Evolutionary conservation across 37 sponge, comb jelly and placozoan species (phyloP), one percentile per base, ranked within the genome.

Genomic region (Haliclona indistincta): DNA sequence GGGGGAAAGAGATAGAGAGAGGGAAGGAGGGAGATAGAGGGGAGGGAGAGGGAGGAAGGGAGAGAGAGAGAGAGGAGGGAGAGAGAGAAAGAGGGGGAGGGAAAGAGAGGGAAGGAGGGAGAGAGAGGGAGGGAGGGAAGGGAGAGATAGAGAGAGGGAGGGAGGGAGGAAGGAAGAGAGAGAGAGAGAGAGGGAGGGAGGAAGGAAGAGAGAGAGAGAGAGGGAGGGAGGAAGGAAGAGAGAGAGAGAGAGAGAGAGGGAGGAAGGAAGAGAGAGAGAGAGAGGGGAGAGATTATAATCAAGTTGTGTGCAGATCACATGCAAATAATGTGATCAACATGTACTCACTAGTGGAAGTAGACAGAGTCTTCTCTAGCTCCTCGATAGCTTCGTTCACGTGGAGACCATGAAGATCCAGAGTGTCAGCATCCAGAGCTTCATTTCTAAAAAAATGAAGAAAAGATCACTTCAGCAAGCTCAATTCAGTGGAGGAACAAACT

Each of bases 371-470:
- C 33, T 86, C 70, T 64, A 94, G 63, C 1, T 70, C 88, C 23
- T 72, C 64, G 8, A 94, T 37, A 3, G 94, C 94, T 53, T 94
- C 94, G 29, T 60, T 49, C 19, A 94, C 94, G 47, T 86, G 79
- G 37, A 94, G 77, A 0, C 91, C 86, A 65, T 94, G 94, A 29
- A 94, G 73, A 36, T 94, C 94, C 33, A 94, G 54, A 17, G 28
- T 52, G 35, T 88, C 29, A 6, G 53, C 44, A 36, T 35, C 47
- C 37, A n/a, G 35, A 2, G 19, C 55, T 67, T 74, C 78, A 2
- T 83, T 82, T 34, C n/a, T 32, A 52, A 23, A 49, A n/a, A n/a
- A n/a, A n/a, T n/a, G n/a, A 11, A 2, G 19, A 49, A 3, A 26
- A 7, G 69, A 3, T 42, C 42, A 38, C 42, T 36, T 38, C 49